Percentiles rank a stretch among this genome's conserved stretches.
Conservation (phyloP, 2,113 vertebrate species). For the Oreochromis spilurus region DNA sequence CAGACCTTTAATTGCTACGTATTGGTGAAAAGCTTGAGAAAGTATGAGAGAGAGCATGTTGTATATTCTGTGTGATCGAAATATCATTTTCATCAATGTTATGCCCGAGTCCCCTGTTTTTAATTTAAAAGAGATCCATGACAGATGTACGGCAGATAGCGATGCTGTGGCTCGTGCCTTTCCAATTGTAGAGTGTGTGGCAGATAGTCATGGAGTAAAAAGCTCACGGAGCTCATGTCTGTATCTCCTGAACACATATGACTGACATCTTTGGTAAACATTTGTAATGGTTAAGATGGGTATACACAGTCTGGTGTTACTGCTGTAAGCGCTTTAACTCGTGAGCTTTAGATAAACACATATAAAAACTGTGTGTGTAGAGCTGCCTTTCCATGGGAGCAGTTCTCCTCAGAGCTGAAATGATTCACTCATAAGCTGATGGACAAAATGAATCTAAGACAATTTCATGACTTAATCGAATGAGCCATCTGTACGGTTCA, state of each 20-base stretch:
- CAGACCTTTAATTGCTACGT: slow-evolving; percentile 48
- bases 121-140: not conserved
- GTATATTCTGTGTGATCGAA: not conserved
- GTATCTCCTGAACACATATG: not conserved
- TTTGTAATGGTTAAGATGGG: not conserved
- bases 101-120: not conserved
- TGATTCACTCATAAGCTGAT: not conserved
- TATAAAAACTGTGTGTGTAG: not conserved
- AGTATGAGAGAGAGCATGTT: not conserved
- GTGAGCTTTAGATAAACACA: not conserved
- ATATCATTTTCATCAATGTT: not conserved
- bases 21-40: not conserved
- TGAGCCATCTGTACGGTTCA: not conserved
- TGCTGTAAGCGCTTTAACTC: not conserved
- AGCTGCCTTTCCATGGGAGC: not conserved
- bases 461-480: not conserved
- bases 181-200: not conserved
- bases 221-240: not conserved
- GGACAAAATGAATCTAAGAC: not conserved
- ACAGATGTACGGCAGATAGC: not conserved
- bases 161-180: not conserved
- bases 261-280: not conserved
- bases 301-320: not conserved
- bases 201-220: not conserved
- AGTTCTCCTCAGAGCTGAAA: not conserved